phyloP scores from a whole-genome alignment of 2,888 invertebrate species.

The Aporophyla nigra region DNA sequence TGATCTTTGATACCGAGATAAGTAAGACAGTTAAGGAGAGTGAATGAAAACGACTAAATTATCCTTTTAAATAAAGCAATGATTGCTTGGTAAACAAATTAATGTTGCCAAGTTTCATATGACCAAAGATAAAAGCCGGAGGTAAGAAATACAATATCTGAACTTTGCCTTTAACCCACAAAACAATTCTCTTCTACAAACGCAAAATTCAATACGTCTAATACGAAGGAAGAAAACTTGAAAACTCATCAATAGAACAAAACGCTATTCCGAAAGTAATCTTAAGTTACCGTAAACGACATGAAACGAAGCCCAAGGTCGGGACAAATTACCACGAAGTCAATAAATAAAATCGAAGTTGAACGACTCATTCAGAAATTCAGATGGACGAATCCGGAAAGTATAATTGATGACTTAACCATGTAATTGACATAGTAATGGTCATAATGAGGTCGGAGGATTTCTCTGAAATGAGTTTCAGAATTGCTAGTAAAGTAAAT shows the following conservation, averaged over 20 bases:
- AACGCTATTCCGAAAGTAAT: constrained; percentile 53
- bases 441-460: constrained; percentile 15
- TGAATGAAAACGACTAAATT: not conserved
- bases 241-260: constrained; percentile 59
- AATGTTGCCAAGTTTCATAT: not conserved
- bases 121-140: constrained; percentile 1
- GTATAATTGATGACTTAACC: constrained; percentile 48
- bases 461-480: constrained; percentile 33
- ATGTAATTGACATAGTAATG: constrained; percentile 45
- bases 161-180: constrained; percentile 39
- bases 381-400: constrained; percentile 45
- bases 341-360: constrained; percentile 46
- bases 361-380: constrained; percentile 42
- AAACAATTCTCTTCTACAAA: constrained; percentile 25
- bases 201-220: constrained; percentile 48
- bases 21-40: not conserved
- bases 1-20: not conserved
- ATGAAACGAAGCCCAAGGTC: constrained; percentile 24
- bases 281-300: constrained; percentile 53
- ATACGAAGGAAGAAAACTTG: constrained; percentile 39
- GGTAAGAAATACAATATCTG: constrained; percentile 28
- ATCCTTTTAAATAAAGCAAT: constrained; percentile 1
- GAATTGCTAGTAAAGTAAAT: constrained; percentile 26
- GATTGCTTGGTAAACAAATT: not conserved
- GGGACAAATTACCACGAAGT: constrained; percentile 37